These are phyloP conservation scores for Nixonia krombeini DNA, from an alignment of 1,140 invertebrate species.

Conservation along the genomic window DNA sequence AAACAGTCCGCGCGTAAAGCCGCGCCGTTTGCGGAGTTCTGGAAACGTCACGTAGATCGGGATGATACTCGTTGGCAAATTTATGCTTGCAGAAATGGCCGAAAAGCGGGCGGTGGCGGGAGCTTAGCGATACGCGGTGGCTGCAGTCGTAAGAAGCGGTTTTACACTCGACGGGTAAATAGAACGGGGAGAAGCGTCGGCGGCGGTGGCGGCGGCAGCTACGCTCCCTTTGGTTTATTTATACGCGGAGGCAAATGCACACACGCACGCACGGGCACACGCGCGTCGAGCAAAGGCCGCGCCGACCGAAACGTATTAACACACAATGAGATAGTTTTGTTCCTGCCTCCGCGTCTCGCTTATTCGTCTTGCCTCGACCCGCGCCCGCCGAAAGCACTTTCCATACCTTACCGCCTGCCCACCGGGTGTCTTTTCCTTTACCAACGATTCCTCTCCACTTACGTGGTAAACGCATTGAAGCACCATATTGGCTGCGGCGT, in stretches of 20 bases:
- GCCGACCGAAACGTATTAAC: slow-evolving; percentile 66
- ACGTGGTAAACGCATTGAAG: no score
- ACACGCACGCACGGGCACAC: slow-evolving; percentile 27
- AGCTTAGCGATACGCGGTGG: slow-evolving; percentile 42
- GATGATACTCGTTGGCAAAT: slow-evolving; percentile 36
- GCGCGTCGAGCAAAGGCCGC: slow-evolving; percentile 37
- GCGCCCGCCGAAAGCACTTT: slow-evolving; percentile 55
- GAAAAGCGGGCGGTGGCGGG: background rate
- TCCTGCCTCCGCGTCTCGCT: slow-evolving; percentile 58
- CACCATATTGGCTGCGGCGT: no score
- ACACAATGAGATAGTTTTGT: slow-evolving; percentile 74
- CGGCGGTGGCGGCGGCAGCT: no score
- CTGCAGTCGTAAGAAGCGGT: slow-evolving; percentile 40
- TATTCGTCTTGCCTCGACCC: slow-evolving; percentile 54
- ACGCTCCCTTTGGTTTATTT: slow-evolving; percentile 39
- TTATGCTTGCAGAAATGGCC: slow-evolving; percentile 29
- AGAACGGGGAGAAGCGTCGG: slow-evolving; percentile 10
- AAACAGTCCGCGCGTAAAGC: background rate
- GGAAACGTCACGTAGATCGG: slow-evolving; percentile 8
- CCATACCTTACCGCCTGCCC: slow-evolving; percentile 54
- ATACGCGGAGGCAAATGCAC: slow-evolving; percentile 26
- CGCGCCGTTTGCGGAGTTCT: background rate
- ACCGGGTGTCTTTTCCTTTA: slow-evolving; percentile 53
- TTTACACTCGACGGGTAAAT: slow-evolving; percentile 30
- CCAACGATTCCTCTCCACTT: slow-evolving; percentile 24